Conservation (phyloP, 2,888 invertebrate species). For the Heteromurus nitidus region DNA sequence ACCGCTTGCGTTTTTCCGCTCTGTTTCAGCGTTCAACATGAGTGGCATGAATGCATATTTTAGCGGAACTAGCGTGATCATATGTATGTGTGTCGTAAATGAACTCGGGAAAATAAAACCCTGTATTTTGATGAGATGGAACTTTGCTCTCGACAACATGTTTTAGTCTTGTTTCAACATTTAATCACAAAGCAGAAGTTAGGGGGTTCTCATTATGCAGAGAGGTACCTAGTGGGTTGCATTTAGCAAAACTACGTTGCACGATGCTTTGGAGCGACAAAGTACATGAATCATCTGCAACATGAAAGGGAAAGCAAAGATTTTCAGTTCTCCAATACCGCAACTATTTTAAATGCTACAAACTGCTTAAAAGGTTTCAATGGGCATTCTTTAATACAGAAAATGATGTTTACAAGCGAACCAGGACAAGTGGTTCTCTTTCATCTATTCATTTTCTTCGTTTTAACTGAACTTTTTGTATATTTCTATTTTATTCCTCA, state of each 20-base stretch:
- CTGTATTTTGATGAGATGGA: too few relatives aligned
- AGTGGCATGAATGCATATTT: background rate
- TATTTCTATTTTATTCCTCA: too few relatives aligned
- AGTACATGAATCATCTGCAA: background rate
- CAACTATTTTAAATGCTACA: background rate
- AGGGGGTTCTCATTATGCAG: background rate
- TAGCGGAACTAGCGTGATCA: too few relatives aligned
- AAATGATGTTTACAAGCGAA: too few relatives aligned
- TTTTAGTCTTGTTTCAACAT: background rate
- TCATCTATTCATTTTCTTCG: background rate
- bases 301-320: background rate
- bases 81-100: too few relatives aligned
- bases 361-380: background rate
- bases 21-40: background rate
- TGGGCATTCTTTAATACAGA: background rate
- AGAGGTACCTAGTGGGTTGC: too few relatives aligned
- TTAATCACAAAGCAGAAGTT: slow-evolving; percentile 3
- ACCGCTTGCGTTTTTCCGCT: background rate
- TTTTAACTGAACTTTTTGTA: too few relatives aligned
- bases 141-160: background rate
- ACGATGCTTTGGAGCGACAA: background rate
- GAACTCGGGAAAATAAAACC: too few relatives aligned
- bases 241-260: too few relatives aligned
- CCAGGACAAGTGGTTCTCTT: slow-evolving; percentile 38
- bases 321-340: background rate